Evolutionary conservation across 2,113 vertebrate species (phyloP).

Genomic region (Nymphicus hollandicus): DNA sequence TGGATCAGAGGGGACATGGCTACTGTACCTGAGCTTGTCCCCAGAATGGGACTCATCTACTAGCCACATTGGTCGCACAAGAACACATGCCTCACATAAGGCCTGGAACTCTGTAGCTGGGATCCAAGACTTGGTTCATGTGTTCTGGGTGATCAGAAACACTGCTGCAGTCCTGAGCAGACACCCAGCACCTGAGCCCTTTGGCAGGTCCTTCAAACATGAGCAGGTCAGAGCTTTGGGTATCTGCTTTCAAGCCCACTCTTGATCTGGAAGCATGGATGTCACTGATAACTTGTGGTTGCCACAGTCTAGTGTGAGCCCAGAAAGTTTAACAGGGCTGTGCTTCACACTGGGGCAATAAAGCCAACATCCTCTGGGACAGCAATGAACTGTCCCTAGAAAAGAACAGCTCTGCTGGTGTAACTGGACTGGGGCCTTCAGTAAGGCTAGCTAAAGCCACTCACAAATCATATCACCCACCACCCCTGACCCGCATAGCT

Average conservation of each 20-base stretch:
- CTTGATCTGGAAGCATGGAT: neutral
- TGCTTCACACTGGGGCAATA: neutral
- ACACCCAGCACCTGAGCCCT: neutral
- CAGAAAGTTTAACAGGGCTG: neutral
- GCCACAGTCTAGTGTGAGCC: neutral
- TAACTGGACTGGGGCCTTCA: neutral
- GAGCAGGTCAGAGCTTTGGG: neutral
- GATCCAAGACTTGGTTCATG: neutral
- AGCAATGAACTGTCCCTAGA: neutral
- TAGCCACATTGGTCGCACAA: neutral
- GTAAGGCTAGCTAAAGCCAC: neutral
- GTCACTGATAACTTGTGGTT: neutral
- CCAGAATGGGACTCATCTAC: neutral
- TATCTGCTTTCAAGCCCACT: neutral
- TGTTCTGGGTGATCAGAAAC: neutral
- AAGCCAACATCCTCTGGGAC: neutral
- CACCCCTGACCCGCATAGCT: slow-evolving; percentile 24
- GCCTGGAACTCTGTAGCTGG: neutral
- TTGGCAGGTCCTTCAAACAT: neutral
- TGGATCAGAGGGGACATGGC: neutral
- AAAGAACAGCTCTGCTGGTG: neutral
- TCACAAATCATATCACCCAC: neutral
- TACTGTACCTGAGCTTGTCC: neutral
- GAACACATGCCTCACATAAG: neutral
- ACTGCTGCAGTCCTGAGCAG: neutral